Conservation (phyloP, 2,113 vertebrate species). For the Sialia sialis region DNA sequence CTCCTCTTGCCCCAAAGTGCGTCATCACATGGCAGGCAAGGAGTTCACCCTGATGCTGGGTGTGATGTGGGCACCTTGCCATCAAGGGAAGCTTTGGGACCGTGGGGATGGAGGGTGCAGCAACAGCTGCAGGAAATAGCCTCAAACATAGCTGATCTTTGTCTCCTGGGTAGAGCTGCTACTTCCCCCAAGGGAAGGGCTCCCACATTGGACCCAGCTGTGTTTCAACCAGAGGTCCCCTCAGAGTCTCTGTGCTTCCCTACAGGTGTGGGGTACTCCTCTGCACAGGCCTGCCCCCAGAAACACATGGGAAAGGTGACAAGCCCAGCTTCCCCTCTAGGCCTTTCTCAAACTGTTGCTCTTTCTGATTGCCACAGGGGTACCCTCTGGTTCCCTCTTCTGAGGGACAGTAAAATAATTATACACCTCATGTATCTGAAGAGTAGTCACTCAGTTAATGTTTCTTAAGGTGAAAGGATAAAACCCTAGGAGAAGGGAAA, state of each 20-base stretch:
- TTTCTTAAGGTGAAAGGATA: neutral
- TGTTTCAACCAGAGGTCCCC: neutral
- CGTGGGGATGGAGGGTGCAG: neutral
- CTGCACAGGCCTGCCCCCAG: neutral
- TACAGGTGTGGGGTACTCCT: neutral
- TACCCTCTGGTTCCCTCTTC: neutral
- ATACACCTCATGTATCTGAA: neutral
- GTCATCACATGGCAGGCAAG: neutral
- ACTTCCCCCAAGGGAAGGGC: neutral
- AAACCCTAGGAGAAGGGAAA: neutral
- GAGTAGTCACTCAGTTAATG: neutral
- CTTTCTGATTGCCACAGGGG: neutral
- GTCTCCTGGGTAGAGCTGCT: neutral
- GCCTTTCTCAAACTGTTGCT: neutral
- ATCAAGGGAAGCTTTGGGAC: neutral
- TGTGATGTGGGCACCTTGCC: neutral
- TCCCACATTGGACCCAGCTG: neutral
- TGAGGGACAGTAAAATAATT: neutral
- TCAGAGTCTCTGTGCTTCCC: neutral
- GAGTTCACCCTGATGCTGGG: neutral
- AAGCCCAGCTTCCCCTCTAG: neutral
- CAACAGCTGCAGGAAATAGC: constrained; percentile 6
- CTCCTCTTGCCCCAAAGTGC: neutral
- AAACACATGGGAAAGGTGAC: neutral
- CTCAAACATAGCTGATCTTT: neutral